Conservation (phyloP, 2,797 vertebrate species). For the Malacoraja senta region DNA sequence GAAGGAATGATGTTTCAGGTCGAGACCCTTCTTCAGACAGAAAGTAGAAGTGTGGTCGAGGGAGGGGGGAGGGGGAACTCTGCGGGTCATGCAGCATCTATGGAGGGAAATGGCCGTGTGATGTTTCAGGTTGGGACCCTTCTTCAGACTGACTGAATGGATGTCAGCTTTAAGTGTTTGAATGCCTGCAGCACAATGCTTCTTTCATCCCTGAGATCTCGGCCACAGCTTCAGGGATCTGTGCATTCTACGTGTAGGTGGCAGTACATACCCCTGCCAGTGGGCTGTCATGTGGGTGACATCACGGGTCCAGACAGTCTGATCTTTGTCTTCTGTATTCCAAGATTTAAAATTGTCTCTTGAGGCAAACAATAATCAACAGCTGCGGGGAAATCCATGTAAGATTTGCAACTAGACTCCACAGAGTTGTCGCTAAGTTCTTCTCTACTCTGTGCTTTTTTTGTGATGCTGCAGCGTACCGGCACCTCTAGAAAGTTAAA, state of each 20-base stretch:
- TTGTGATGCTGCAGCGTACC: too few species aligned
- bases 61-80: too few species aligned
- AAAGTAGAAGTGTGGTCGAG: too few species aligned
- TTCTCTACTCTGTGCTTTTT: not conserved
- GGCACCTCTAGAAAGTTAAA: too few species aligned
- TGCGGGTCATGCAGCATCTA: not conserved
- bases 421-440: not conserved
- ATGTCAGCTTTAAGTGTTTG: not conserved
- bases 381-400: not conserved
- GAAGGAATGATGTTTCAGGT: too few species aligned
- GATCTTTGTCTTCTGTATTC: slow-evolving; percentile 25
- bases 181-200: not conserved
- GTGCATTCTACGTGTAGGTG: not conserved
- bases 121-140: too few species aligned
- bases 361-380: slow-evolving; percentile 1
- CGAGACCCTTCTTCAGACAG: too few species aligned
- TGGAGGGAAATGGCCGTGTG: too few species aligned
- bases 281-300: slow-evolving; percentile 32
- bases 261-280: not conserved
- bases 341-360: slow-evolving; percentile 19
- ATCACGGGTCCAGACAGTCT: slow-evolving; percentile 22
- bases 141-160: too few species aligned
- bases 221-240: not conserved
- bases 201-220: not conserved
- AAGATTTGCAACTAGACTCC: not conserved